Base-by-base conservation (phyloP, 2,797 vertebrate species). In the Phoebastria nigripes region DNA sequence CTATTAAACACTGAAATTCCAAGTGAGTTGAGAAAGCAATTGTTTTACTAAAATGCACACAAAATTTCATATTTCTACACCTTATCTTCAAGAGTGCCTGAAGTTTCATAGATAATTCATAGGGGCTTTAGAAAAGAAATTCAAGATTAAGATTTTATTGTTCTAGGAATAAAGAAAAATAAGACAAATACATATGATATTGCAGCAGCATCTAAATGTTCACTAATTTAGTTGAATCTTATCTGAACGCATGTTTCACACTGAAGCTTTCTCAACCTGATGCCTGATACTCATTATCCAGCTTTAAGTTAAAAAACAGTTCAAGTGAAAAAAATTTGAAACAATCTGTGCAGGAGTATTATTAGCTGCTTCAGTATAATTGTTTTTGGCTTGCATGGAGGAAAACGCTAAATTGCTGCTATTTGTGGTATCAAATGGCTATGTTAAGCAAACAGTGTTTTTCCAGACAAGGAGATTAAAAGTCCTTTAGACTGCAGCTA, bases 391-490 rank as follows among this genome's bases (percentile, higher is more conserved):
- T 90, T 69, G 41, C 54, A 70, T 28, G 63, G 54, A 95, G 56
- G 52, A 96, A 91, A 92, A 74, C 65, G 54, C 61, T 79, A 39
- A 65, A 82, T 84, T 93, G 76, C 74, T 94, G 77, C 56, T 91
- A 63, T 81, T 90, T 81, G 67, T 71, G 52, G 56, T 92, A 70
- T 96, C 78, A 84, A 69, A 90, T 91, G 22, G 14, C 49, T 76
- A 29, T 74, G 79, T 91, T 94, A 87, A 93, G 76, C 62, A 93
- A 96, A 86, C 81, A 46, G 52, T 90, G 35, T 88, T 54, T 87
- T 87, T 93, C 86, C 62, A 82, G 83, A 61, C 9, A 91, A 92
- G 81, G 56, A 86, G 20, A 86, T 65, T 55, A 31, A 63, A 95
- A 93, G 18, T 90, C 29, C 21, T 92, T 87, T 88, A 54, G 70